Conservation (phyloP, 2,888 invertebrate species). For the Osedax frankpressi region DNA sequence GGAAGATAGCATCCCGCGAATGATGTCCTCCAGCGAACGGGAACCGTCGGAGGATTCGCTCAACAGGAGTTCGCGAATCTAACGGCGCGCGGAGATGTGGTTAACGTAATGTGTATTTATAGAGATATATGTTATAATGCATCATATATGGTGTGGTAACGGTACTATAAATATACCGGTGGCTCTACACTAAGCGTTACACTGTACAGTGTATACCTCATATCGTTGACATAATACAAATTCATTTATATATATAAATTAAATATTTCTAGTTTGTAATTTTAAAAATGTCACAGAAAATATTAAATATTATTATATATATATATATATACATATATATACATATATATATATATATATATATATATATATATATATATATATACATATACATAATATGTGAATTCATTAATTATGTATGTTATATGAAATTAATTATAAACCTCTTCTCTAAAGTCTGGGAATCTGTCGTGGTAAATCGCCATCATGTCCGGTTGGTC, state of each 20-base stretch:
- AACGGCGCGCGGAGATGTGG: neutral
- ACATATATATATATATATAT: neutral
- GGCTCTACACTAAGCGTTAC: too few relatives aligned
- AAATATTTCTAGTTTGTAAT: too few relatives aligned
- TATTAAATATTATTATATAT: neutral
- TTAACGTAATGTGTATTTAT: neutral
- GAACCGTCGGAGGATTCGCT: neutral
- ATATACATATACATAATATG: neutral
- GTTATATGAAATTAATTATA: too few relatives aligned
- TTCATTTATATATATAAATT: too few relatives aligned
- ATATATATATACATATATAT: too few relatives aligned
- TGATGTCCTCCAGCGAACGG: neutral
- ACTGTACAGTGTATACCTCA: too few relatives aligned
- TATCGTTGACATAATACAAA: too few relatives aligned
- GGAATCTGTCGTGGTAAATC: slow-evolving; percentile 45
- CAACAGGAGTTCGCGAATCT: neutral
- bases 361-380: neutral
- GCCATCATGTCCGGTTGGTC: slow-evolving; percentile 42
- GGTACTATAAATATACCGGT: too few relatives aligned
- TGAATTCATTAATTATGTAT: too few relatives aligned
- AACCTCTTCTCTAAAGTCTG: slow-evolving; percentile 44
- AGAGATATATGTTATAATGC: neutral
- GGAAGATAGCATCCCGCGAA: neutral
- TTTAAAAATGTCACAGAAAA: too few relatives aligned
- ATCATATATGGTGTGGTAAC: too few relatives aligned